phyloP scores from a whole-genome alignment of 1,140 invertebrate genomes.

The Brachystomella parvula region DNA sequence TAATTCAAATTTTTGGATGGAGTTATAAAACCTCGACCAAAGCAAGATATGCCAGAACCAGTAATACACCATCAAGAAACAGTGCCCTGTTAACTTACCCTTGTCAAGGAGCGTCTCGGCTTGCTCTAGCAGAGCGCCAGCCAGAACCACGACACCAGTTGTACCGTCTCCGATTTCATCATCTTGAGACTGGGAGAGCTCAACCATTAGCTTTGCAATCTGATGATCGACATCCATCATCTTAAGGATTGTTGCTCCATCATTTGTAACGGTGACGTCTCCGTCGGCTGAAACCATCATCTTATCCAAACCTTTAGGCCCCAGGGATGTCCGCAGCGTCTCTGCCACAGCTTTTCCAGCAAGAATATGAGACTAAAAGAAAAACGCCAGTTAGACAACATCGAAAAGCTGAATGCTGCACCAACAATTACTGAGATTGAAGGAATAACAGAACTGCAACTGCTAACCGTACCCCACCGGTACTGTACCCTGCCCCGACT shows the following conservation, averaged over 20 bases:
- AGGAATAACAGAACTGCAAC: too few species aligned
- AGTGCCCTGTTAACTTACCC: slow-evolving; percentile 56
- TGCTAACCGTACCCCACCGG: too few species aligned
- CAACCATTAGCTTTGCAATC: slow-evolving; percentile 96
- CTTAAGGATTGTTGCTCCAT: slow-evolving; percentile 98
- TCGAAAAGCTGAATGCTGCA: not conserved
- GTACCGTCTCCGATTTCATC: slow-evolving; percentile 99
- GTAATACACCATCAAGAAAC: too few species aligned
- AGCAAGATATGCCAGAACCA: too few species aligned
- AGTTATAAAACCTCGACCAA: too few species aligned
- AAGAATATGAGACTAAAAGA: slow-evolving; percentile 83
- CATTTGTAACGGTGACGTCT: slow-evolving; percentile 96
- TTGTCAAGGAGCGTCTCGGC: slow-evolving; percentile 86
- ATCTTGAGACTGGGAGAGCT: slow-evolving; percentile 96
- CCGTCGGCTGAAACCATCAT: slow-evolving; percentile 96
- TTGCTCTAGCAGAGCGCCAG: slow-evolving; percentile 89
- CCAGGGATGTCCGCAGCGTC: slow-evolving; percentile 86
- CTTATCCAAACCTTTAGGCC: slow-evolving; percentile 94
- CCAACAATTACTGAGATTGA: too few species aligned
- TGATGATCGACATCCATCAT: slow-evolving; percentile 99
- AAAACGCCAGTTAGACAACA: not conserved
- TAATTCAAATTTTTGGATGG: slow-evolving; percentile 2
- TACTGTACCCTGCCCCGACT: too few species aligned
- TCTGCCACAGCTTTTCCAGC: slow-evolving; percentile 84
- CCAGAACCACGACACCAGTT: slow-evolving; percentile 91